phyloP scores from a whole-genome alignment of 2,113 vertebrate species.

The Tiliqua scincoides region DNA sequence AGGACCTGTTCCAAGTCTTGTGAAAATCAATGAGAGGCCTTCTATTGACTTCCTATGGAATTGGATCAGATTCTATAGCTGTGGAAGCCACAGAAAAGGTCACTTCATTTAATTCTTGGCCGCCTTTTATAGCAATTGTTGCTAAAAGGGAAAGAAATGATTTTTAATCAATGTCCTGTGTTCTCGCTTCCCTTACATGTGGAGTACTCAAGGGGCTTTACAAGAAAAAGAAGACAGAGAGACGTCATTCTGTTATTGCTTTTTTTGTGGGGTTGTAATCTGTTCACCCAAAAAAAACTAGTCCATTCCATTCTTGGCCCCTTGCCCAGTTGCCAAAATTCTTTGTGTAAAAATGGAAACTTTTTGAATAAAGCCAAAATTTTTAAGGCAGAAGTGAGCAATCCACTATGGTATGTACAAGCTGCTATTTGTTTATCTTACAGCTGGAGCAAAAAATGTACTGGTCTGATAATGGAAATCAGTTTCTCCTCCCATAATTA shows the following conservation, averaged over 20 bases:
- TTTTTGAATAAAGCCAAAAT: background rate
- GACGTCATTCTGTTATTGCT: constrained; percentile 42
- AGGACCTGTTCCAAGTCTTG: background rate
- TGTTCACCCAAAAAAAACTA: background rate
- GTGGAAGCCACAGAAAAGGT: constrained; percentile 59
- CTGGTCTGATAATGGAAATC: too few relatives aligned
- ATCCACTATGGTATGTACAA: too few relatives aligned
- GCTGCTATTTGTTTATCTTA: too few relatives aligned
- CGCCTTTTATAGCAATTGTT: constrained; percentile 67
- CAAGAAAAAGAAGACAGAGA: constrained; percentile 58
- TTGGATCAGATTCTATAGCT: constrained; percentile 57
- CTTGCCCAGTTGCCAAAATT: background rate
- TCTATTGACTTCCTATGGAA: constrained; percentile 46
- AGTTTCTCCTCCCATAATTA: too few relatives aligned
- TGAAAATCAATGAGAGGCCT: constrained; percentile 18
- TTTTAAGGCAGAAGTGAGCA: background rate
- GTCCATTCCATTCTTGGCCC: background rate
- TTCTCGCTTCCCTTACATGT: constrained; percentile 54
- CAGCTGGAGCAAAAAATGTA: too few relatives aligned
- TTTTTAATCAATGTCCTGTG: constrained; percentile 55
- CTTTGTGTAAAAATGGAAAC: background rate
- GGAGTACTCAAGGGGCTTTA: constrained; percentile 61
- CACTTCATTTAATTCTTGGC: constrained; percentile 68
- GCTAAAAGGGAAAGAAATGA: constrained; percentile 74
- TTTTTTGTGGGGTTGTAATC: constrained; percentile 45